phyloP scores from a whole-genome alignment of 2,888 invertebrate genomes.

The Volucella inanis region DNA sequence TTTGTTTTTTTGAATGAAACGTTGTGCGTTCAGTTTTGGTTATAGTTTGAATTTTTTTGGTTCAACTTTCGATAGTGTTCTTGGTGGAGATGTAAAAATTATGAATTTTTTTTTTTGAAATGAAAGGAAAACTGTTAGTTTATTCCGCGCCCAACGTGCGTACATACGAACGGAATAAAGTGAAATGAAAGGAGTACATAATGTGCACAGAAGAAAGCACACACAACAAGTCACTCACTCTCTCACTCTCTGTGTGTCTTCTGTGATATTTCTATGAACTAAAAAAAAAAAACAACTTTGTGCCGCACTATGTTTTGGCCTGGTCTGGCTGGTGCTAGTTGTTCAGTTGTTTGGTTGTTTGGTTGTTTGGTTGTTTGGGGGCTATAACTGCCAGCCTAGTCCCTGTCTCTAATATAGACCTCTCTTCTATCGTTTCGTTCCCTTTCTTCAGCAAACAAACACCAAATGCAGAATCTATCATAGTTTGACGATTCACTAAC shows the following conservation, averaged over 20 bases:
- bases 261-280: conserved; percentile 72
- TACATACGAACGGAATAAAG: conserved; percentile 83
- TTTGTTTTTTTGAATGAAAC: conserved; percentile 26
- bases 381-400: conserved; percentile 3
- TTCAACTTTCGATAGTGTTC: background rate
- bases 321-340: conserved; percentile 35
- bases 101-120: conserved; percentile 61
- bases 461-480: conserved; percentile 52
- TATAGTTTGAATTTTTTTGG: conserved; percentile 13
- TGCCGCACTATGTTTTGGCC: conserved; percentile 66
- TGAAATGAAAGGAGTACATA: conserved; percentile 83
- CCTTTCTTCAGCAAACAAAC: background rate
- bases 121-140: conserved; percentile 73
- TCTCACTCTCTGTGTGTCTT: conserved; percentile 74
- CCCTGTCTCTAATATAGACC: conserved; percentile 38
- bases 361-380: conserved; percentile 28
- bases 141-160: conserved; percentile 83
- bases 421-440: conserved; percentile 8
- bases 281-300: conserved; percentile 49
- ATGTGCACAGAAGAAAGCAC: conserved; percentile 82
- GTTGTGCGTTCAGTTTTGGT: background rate
- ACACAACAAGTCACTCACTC: conserved; percentile 74
- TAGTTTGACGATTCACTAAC: conserved; percentile 55
- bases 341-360: conserved; percentile 41
- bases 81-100: conserved; percentile 51